These are phyloP conservation scores for Pteria penguin DNA, from an alignment of 2,888 invertebrate genomes.

Conservation along the genomic window DNA sequence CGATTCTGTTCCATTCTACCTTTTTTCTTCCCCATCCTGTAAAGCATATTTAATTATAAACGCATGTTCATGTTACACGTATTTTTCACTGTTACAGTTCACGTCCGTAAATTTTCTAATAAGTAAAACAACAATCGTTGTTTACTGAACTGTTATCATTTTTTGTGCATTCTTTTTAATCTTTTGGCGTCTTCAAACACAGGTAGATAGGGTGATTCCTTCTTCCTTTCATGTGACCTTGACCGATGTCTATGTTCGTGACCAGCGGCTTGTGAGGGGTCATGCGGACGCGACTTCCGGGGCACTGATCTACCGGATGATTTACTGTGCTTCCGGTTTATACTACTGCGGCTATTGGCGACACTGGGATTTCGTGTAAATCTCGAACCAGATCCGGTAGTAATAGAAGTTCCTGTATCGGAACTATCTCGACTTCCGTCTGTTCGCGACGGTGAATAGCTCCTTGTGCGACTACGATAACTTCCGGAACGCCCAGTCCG, in stretches of 20 bases:
- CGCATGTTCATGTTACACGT: too few relatives aligned
- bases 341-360: conserved; percentile 17
- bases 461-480: conserved; percentile 2
- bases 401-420: not conserved
- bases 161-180: conserved; percentile 10
- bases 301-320: not conserved
- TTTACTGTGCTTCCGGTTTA: conserved; percentile 16
- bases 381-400: not conserved
- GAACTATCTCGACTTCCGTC: conserved; percentile 18
- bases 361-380: conserved; percentile 16
- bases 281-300: conserved; percentile 3
- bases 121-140: too few relatives aligned
- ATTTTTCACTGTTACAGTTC: too few relatives aligned
- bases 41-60: too few relatives aligned
- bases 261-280: not conserved
- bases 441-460: conserved; percentile 19
- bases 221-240: conserved; percentile 15
- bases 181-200: conserved; percentile 21
- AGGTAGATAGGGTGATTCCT: conserved; percentile 15
- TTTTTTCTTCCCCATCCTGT: too few relatives aligned
- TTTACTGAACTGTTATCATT: not conserved
- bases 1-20: too few relatives aligned
- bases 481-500: conserved; percentile 3
- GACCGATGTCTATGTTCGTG: conserved; percentile 4
- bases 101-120: too few relatives aligned